Conservation (phyloP, 92 coral and sea anemone species). For the Meandrina meandrites region DNA sequence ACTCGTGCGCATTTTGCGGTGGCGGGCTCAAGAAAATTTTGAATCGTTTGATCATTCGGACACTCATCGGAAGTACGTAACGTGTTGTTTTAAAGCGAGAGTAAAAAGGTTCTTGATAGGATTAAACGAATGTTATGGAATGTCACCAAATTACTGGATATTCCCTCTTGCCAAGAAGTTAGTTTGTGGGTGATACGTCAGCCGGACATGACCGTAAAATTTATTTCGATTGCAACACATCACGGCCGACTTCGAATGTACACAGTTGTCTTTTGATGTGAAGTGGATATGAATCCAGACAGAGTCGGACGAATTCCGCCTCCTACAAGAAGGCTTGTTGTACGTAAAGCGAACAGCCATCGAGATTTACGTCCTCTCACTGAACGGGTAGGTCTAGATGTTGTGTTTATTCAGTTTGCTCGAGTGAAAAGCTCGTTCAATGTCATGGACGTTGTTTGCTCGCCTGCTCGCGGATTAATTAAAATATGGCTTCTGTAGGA, state of each 20-base stretch:
- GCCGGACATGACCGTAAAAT: conserved; percentile 5
- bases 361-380: conserved; percentile 91
- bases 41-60: conserved; percentile 13
- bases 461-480: conserved; percentile 3
- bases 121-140: conserved; percentile 20
- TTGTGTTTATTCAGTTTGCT: background rate
- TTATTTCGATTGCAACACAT: background rate
- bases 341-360: conserved; percentile 93
- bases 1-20: conserved; percentile 16
- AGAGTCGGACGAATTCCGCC: conserved; percentile 81
- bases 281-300: conserved; percentile 63
- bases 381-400: conserved; percentile 76
- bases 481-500: conserved; percentile 11
- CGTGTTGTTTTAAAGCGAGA: conserved; percentile 26
- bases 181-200: background rate
- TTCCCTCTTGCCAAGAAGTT: background rate
- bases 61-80: conserved; percentile 23
- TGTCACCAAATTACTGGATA: background rate
- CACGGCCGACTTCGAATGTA: background rate
- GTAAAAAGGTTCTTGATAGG: conserved; percentile 4
- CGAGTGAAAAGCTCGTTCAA: background rate
- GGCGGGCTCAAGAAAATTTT: conserved; percentile 39
- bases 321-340: conserved; percentile 91
- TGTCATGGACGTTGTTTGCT: background rate
- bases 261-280: conserved; percentile 10